These are phyloP conservation scores for Psephotus haematonotus DNA, from an alignment of 2,113 vertebrate species.

Conservation along the genomic window DNA sequence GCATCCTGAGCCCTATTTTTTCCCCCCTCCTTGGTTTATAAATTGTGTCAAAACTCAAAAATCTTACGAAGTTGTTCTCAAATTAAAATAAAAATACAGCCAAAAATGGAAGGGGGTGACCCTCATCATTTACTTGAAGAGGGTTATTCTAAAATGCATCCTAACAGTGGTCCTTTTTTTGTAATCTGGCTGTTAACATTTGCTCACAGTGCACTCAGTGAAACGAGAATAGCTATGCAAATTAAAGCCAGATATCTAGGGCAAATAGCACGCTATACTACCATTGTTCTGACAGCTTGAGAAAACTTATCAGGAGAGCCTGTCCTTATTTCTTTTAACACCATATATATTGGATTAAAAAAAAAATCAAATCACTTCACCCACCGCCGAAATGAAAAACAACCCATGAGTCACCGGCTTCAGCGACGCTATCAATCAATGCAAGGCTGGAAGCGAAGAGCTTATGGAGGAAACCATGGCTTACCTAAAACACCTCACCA, in stretches of 20 bases:
- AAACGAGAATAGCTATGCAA: slow-evolving; percentile 66
- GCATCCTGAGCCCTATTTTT: neutral
- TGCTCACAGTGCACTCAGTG: slow-evolving; percentile 38
- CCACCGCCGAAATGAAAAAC: slow-evolving; percentile 53
- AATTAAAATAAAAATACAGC: neutral
- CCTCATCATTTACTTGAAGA: neutral
- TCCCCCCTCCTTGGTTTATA: neutral
- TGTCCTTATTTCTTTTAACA: slow-evolving; percentile 55
- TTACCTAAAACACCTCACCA: neutral
- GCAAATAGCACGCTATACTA: slow-evolving; percentile 57
- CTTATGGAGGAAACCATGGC: neutral
- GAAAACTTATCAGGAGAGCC: slow-evolving; percentile 52
- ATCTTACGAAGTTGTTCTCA: neutral
- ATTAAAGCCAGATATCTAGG: slow-evolving; percentile 67
- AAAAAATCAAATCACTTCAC: slow-evolving; percentile 31
- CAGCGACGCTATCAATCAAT: slow-evolving; percentile 41
- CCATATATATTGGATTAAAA: neutral
- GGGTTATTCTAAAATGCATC: neutral
- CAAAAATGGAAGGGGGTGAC: accelerated
- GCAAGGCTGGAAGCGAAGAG: neutral
- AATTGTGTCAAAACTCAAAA: neutral
- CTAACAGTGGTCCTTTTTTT: neutral
- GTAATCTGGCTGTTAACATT: slow-evolving; percentile 56
- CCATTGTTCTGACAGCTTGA: slow-evolving; percentile 57
- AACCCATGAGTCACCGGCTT: slow-evolving; percentile 42